These are phyloP conservation scores for Diachrysia chrysitis DNA, from an alignment of 2,888 invertebrate species.

Conservation along the genomic window DNA sequence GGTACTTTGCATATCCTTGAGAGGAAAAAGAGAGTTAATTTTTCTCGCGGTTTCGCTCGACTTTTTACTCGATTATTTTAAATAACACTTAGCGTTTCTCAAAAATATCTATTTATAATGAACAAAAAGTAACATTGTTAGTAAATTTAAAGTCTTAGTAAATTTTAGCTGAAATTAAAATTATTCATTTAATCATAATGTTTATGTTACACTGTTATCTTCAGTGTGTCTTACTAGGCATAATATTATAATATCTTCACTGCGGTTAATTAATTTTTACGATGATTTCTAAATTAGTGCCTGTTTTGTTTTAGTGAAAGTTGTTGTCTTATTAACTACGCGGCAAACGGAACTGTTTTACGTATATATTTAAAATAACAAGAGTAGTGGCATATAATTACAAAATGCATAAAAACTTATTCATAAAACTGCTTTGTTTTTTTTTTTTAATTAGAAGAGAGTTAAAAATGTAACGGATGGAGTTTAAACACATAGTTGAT, in stretches of 20 bases:
- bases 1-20: background rate
- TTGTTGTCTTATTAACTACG: slow-evolving; percentile 3
- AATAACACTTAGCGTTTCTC: background rate
- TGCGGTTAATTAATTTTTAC: slow-evolving; percentile 1
- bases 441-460: background rate
- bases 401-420: background rate
- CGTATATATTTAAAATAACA: slow-evolving; percentile 1
- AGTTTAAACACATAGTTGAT: too few relatives aligned
- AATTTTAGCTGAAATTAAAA: background rate
- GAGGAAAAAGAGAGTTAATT: background rate
- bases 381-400: slow-evolving; percentile 2
- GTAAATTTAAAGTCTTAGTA: too few relatives aligned
- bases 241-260: slow-evolving; percentile 1
- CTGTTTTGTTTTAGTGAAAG: slow-evolving; percentile 6
- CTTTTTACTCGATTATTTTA: background rate
- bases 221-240: background rate
- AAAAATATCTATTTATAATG: too few relatives aligned
- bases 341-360: background rate
- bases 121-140: too few relatives aligned
- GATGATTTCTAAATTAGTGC: slow-evolving; percentile 3
- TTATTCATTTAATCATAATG: slow-evolving; percentile 4
- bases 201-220: background rate
- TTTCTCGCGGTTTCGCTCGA: background rate
- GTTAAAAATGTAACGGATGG: background rate
- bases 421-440: background rate